Conservation (phyloP, 2,888 invertebrate genomes). For the Drosophila meridionalis region DNA sequence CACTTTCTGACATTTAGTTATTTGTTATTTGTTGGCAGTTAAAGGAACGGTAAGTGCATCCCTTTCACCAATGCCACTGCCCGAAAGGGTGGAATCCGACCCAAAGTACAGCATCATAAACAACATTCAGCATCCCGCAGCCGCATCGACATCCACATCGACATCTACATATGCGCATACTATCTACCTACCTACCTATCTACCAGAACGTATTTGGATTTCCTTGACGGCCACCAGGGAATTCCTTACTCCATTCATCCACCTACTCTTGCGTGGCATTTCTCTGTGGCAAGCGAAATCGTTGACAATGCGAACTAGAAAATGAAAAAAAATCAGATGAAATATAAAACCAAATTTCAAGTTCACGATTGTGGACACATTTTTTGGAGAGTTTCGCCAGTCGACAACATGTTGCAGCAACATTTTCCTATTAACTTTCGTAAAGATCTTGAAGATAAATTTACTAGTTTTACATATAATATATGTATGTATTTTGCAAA, state of each 20-base stretch:
- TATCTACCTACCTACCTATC: constrained; percentile 5
- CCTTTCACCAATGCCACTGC: constrained; percentile 12
- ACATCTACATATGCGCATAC: constrained; percentile 49
- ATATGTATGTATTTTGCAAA: background rate
- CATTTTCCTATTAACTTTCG: background rate
- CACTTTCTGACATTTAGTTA: constrained; percentile 66
- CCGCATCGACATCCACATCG: background rate
- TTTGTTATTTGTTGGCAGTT: constrained; percentile 37
- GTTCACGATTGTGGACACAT: constrained; percentile 30
- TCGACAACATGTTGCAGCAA: constrained; percentile 33
- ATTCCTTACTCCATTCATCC: constrained; percentile 43
- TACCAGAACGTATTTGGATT: constrained; percentile 30
- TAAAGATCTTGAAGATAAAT: background rate
- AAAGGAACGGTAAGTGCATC: constrained; percentile 40
- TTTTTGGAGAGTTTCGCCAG: constrained; percentile 3
- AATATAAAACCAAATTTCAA: constrained; percentile 33
- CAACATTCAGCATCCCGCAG: constrained; percentile 12
- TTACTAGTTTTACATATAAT: background rate
- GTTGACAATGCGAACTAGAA: constrained; percentile 36
- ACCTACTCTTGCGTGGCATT: constrained; percentile 20
- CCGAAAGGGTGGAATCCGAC: constrained; percentile 64
- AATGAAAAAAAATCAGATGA: constrained; percentile 20
- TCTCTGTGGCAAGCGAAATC: constrained; percentile 12
- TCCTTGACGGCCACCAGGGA: constrained; percentile 57
- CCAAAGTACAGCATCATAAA: constrained; percentile 53